phyloP scores from a whole-genome alignment of 2,888 invertebrate genomes.

The Thereva unica region DNA sequence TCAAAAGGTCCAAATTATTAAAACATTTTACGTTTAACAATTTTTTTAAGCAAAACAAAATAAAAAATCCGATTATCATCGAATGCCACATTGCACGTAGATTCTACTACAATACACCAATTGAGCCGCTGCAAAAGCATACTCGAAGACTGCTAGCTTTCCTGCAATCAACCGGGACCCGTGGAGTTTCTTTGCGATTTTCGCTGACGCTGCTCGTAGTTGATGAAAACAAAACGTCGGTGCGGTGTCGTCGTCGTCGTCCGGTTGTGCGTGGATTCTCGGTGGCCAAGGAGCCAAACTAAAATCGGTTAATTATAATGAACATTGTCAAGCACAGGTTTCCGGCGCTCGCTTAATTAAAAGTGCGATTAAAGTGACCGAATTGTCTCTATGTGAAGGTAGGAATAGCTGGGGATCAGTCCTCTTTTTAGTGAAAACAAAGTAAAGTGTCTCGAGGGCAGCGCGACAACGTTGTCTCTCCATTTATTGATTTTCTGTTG shows the following conservation, averaged over 20 bases:
- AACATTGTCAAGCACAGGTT: not conserved
- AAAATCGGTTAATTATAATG: not conserved
- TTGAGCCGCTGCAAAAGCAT: too few species aligned
- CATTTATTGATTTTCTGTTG: conserved; percentile 33
- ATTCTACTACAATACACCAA: too few species aligned
- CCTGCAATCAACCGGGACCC: too few species aligned
- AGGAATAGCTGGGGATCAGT: not conserved
- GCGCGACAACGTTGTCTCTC: conserved; percentile 17
- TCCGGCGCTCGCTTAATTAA: too few species aligned
- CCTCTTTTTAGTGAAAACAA: too few species aligned
- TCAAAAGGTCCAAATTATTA: too few species aligned
- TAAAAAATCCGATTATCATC: too few species aligned
- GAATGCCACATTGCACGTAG: too few species aligned
- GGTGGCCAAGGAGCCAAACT: not conserved
- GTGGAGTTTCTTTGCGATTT: not conserved
- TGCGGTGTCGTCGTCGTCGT: not conserved
- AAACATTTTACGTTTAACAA: too few species aligned
- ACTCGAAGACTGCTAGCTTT: too few species aligned
- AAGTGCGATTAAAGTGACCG: too few species aligned
- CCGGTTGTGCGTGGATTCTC: not conserved
- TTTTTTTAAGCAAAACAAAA: too few species aligned
- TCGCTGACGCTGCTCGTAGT: conserved; percentile 14
- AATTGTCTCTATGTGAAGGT: conserved; percentile 13
- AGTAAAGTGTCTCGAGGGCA: conserved; percentile 17
- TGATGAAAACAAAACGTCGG: conserved; percentile 22